Base-by-base conservation (phyloP, 2,797 vertebrate species). In the Notolepis coatsorum region DNA sequence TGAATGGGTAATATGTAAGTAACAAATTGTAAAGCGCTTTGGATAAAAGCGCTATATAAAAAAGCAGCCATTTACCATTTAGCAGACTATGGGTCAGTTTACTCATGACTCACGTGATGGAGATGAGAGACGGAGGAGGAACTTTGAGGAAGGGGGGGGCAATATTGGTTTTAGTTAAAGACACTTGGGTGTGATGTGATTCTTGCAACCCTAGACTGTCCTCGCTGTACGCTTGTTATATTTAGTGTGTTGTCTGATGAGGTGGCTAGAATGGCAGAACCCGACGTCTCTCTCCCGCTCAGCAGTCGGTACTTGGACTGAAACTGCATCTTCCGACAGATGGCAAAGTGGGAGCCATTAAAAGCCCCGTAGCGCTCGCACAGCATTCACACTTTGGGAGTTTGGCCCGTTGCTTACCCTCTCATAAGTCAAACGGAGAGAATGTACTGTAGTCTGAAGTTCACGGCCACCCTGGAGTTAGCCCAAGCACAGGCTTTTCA, bases 321-420 rank as follows among this genome's bases (percentile, higher is more conserved):
- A 84, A 85, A 87, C 74, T 7, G 31, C 83, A 87, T 85, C 82
- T 77, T 73, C 61, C 18, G 66, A 65, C 82, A 85, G 81, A 82
- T 86, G 82, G 73, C 25, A 42, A 82, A 81, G 43, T 87, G 17
- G 38, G 23, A 61, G 27, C 37, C 35, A 65, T 45, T 41, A 8
- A n/a, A n/a, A 25, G 28, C 46, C 49, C 20, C 4, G 38, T 5
- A 50, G 31, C 55, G 2, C 37, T 13, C 5, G n/a, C n/a, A 9
- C 2, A 56, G 46, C 56, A 23, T 60, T 69, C 55, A 31, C 35
- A 50, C 55, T 5, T 58, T n/a, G n/a, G 41, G 28, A 5, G 31
- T 12, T 24, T 59, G 9, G 48, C 60, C 48, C 51, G 20, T 6
- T 51, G 15, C 37, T 37, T 10, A 25, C 7, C n/a, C n/a, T n/a